Evolutionary conservation across 2,113 vertebrate species (phyloP).

Genomic region (Trachemys scripta): DNA sequence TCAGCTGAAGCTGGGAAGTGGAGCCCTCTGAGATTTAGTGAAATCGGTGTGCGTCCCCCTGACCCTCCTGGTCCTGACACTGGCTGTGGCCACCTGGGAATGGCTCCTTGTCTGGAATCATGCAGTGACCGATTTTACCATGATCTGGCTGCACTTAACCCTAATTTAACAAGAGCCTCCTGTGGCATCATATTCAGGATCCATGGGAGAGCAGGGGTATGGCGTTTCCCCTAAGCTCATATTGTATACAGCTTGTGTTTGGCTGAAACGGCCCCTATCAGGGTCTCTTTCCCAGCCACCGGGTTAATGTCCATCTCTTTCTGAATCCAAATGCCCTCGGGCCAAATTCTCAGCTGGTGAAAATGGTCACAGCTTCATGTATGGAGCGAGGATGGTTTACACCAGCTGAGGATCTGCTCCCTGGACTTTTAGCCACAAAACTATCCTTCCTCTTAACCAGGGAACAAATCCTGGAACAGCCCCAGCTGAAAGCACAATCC

Average conservation of each 20-base stretch:
- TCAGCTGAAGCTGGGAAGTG: background rate
- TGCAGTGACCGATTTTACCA: background rate
- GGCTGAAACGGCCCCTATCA: background rate
- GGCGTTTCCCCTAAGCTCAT: background rate
- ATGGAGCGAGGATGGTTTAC: background rate
- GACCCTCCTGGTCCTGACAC: background rate
- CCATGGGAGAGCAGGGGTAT: background rate
- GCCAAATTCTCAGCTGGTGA: background rate
- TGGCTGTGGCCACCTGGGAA: background rate
- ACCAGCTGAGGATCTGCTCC: background rate
- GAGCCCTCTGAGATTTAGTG: background rate
- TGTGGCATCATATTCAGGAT: background rate
- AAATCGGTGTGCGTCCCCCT: background rate
- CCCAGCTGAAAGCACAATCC: fast-evolving
- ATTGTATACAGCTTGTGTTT: background rate
- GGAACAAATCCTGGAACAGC: fast-evolving
- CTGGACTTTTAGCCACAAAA: background rate
- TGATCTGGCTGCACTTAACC: background rate
- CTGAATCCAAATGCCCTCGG: background rate
- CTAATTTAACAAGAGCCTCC: background rate
- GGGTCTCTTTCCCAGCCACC: background rate
- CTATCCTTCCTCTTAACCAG: fast-evolving
- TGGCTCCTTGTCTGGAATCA: background rate
- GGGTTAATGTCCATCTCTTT: background rate
- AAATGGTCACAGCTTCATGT: background rate